These are phyloP conservation scores for Gallirallus australis DNA, from an alignment of 2,797 vertebrate genomes.

Conservation along the genomic window DNA sequence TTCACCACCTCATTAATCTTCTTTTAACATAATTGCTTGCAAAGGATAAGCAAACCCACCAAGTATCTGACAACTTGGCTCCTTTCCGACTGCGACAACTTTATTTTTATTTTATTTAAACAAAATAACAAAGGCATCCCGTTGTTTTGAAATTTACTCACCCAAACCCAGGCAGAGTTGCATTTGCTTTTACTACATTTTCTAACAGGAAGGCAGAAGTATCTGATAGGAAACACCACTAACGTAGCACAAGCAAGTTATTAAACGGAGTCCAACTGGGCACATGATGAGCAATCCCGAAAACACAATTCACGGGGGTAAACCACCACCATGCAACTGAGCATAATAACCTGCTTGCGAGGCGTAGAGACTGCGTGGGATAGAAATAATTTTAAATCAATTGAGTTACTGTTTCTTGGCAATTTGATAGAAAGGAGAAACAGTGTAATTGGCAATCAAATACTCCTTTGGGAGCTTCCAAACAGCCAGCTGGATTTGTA, in stretches of 20 bases:
- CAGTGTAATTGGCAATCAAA: slow-evolving; percentile 79
- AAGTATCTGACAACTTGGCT: not conserved
- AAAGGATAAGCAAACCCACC: not conserved
- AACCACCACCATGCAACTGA: slow-evolving; percentile 47
- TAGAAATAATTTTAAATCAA: slow-evolving; percentile 80
- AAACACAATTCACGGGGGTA: slow-evolving; percentile 64
- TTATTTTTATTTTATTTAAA: not conserved
- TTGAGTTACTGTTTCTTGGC: slow-evolving; percentile 79
- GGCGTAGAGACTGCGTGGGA: slow-evolving; percentile 49
- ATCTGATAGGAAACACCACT: slow-evolving; percentile 54
- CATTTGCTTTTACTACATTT: slow-evolving; percentile 48
- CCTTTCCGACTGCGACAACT: not conserved
- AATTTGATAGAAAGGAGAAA: slow-evolving; percentile 81
- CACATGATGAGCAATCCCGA: slow-evolving; percentile 54
- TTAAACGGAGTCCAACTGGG: slow-evolving; percentile 71
- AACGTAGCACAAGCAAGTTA: slow-evolving; percentile 66
- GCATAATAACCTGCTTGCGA: slow-evolving; percentile 70
- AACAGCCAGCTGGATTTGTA: slow-evolving; percentile 74
- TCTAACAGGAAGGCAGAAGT: slow-evolving; percentile 43
- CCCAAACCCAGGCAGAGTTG: not conserved
- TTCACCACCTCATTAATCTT: not conserved
- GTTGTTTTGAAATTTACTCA: slow-evolving; percentile 5
- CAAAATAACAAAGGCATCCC: not conserved
- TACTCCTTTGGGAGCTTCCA: slow-evolving; percentile 74
- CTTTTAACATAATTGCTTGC: not conserved